Evolutionary conservation across 2,888 invertebrate genomes (phyloP).

Genomic region (Tanypteryx hageni): DNA sequence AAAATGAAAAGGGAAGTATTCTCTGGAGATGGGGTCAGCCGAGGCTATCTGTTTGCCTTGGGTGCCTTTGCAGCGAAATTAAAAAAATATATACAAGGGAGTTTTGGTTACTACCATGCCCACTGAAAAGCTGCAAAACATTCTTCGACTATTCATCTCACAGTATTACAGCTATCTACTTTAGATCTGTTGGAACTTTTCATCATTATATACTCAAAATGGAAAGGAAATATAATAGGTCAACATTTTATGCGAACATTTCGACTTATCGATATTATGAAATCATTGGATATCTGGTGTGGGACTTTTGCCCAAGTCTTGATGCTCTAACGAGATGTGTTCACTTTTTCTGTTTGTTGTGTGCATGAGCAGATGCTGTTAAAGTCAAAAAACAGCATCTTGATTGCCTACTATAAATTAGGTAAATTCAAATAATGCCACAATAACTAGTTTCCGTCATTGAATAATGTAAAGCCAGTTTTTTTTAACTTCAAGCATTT

Average conservation of each 20-base stretch:
- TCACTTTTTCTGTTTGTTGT: conserved; percentile 47
- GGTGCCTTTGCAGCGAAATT: conserved; percentile 59
- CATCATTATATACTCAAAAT: conserved; percentile 61
- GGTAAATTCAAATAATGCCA: conserved; percentile 40
- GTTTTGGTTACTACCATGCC: conserved; percentile 18
- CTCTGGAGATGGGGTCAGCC: conserved; percentile 44
- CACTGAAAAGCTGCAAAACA: conserved; percentile 44
- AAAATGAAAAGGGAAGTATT: conserved; percentile 8
- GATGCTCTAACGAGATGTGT: conserved; percentile 61
- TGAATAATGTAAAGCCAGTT: conserved; percentile 64
- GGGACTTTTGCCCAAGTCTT: conserved; percentile 63
- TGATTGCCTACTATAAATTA: conserved; percentile 57
- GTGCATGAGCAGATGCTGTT: conserved; percentile 55
- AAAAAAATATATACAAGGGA: conserved; percentile 10
- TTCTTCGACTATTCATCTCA: conserved; percentile 62
- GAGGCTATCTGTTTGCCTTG: conserved; percentile 29
- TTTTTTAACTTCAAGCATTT: conserved; percentile 63
- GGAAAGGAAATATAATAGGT: conserved; percentile 64
- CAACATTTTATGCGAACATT: conserved; percentile 57
- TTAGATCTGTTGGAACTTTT: conserved; percentile 63
- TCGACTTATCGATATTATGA: conserved; percentile 54
- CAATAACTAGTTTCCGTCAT: conserved; percentile 52
- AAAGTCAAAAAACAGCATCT: conserved; percentile 35
- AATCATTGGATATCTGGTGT: conserved; percentile 60
- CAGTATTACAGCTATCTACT: conserved; percentile 59